Percentiles rank a stretch among this genome's conserved stretches.
Conservation (phyloP, 2,797 vertebrate species). For the Pseudochaenichthys georgianus region DNA sequence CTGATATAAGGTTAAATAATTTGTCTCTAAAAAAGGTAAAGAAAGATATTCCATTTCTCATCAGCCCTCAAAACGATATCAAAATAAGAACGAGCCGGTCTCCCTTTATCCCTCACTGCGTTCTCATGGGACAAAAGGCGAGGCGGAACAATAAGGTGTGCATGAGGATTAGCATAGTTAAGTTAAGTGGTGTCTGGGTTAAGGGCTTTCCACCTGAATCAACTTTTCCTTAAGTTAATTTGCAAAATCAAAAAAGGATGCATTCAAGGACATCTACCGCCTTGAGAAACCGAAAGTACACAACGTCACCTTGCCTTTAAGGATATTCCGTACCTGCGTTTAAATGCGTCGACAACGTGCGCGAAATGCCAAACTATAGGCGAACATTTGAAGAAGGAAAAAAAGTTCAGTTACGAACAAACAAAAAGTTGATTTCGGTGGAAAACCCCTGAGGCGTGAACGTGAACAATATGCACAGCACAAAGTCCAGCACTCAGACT, state of each 20-base stretch:
- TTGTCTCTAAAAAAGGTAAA: no score
- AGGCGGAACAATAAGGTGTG: slow-evolving; percentile 24
- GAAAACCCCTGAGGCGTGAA: slow-evolving; percentile 33
- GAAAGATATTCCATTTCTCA: slow-evolving; percentile 50
- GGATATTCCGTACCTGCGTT: slow-evolving; percentile 27
- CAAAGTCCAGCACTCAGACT: slow-evolving; percentile 58
- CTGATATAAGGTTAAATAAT: no score
- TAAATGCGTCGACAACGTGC: slow-evolving; percentile 2
- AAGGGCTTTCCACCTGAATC: slow-evolving; percentile 37
- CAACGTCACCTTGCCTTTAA: slow-evolving; percentile 4
- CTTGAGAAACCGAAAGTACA: slow-evolving; percentile 1
- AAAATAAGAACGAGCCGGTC: slow-evolving; percentile 62
- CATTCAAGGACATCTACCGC: slow-evolving; percentile 14
- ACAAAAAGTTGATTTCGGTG: slow-evolving; percentile 45
- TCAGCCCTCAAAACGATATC: slow-evolving; percentile 71
- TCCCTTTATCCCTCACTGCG: slow-evolving; percentile 29
- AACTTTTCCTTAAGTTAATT: slow-evolving; percentile 27
- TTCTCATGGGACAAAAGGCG: slow-evolving; percentile 41
- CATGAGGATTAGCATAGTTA: slow-evolving; percentile 70
- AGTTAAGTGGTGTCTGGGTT: slow-evolving; percentile 60
- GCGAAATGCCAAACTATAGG: not conserved
- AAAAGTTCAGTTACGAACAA: not conserved
- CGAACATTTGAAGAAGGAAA: not conserved
- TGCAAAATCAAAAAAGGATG: not conserved
- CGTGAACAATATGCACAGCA: slow-evolving; percentile 63